A percentile compares a stretch with the other conserved stretches of the same genome.
These are phyloP conservation scores for Hylomyscus alleni DNA, from an alignment of 2,797 vertebrate species.

Conservation along the genomic window DNA sequence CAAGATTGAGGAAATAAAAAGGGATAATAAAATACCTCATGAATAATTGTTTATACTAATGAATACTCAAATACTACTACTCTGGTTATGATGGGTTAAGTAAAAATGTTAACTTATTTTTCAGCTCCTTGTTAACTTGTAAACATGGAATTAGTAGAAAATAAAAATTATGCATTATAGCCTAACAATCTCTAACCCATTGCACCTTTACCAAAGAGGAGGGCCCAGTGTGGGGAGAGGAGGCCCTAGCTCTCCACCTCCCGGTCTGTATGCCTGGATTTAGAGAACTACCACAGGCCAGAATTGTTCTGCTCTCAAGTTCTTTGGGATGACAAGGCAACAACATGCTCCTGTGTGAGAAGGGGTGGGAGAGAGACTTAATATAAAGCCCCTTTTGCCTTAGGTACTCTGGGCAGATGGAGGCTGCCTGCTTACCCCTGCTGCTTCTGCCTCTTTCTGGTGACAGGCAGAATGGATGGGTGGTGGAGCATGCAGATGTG, in stretches of 20 bases:
- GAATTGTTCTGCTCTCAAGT: neutral
- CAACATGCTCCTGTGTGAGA: neutral
- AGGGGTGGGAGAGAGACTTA: neutral
- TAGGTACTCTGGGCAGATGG: slow-evolving; percentile 52
- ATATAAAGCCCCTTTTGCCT: neutral
- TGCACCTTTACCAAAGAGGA: neutral
- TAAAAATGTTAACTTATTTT: slow-evolving; percentile 37
- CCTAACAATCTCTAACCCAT: neutral
- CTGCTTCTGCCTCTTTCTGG: neutral
- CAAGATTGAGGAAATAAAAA: slow-evolving; percentile 13
- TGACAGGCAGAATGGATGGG: slow-evolving; percentile 50
- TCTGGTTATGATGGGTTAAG: slow-evolving; percentile 11
- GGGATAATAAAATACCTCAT: neutral
- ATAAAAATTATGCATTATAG: neutral
- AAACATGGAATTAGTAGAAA: neutral
- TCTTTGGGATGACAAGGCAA: slow-evolving; percentile 8
- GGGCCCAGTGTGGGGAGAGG: neutral
- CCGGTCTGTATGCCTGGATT: neutral
- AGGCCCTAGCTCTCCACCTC: neutral
- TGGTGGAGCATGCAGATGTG: slow-evolving; percentile 7
- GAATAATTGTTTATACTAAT: neutral
- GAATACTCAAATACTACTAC: neutral
- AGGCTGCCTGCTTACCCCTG: neutral
- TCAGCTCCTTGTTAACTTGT: slow-evolving; percentile 12
- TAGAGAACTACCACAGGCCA: neutral